Evolutionary conservation across 2,113 vertebrate species (phyloP), one percentile per base, ranked within the genome.

Genomic region (Phrynocephalus versicolor): DNA sequence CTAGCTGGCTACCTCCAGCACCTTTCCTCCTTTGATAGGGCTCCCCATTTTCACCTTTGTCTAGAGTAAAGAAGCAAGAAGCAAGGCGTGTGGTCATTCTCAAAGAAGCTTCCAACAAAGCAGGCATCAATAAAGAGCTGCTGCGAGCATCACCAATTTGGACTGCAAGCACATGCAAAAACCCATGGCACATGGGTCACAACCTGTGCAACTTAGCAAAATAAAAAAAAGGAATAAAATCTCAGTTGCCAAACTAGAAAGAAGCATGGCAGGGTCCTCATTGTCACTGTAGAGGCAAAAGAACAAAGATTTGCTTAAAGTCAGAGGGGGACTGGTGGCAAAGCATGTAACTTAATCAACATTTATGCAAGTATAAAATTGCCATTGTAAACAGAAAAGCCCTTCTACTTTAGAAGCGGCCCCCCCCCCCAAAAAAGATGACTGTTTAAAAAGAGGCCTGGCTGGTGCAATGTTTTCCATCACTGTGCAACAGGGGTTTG

Each of bases 31-130:
- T 94, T 92, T 98, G 97, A 86, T 98, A 96, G 1, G 98, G 96
- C 12, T 99, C 98, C 6, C 99, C 98, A 0, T 99, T 99, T 87
- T 99, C 98, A 19, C 95, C 92, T 95, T 98, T 98, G 91, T 98
- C 98, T 99, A 94, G 5, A 85, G 62, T 87, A 37, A 33, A 33
- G 25, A 37, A 88, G 10, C 55, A 33, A 60, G 45, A 27, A 78
- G 75, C 91, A 84, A 73, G 8, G 0, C 18, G 12, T 57, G 9
- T 0, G 0, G 4, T n/a, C 57, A 39, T 12, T 23, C 18, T 18
- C 1, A 33, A 65, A 57, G 15, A 79, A 39, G 64, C 55, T 64
- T 81, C 70, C 58, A 79, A 58, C 27, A 35, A 35, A 82, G 45
- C 41, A 27, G 9, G 27, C 18, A 6, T 13, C 0, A 55, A 18